phyloP scores from a whole-genome alignment of 2,888 invertebrate species.

The Blera fallax region DNA sequence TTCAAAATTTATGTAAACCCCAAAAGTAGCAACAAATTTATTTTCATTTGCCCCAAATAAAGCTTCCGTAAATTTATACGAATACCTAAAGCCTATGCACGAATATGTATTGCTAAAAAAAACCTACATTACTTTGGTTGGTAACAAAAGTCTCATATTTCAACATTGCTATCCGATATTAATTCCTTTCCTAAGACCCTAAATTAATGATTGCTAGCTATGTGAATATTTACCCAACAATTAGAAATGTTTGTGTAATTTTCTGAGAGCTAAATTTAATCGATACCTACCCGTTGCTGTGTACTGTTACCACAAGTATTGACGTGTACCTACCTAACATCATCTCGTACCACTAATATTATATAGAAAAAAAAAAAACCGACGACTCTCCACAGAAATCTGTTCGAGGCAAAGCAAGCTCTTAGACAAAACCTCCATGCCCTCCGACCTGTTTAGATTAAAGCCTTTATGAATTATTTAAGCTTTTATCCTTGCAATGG shows the following conservation, averaged over 20 bases:
- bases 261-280: conserved; percentile 14
- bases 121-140: not conserved
- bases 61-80: not conserved
- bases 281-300: conserved; percentile 6
- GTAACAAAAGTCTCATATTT: conserved; percentile 35
- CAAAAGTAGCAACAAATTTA: conserved; percentile 13
- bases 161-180: conserved; percentile 35
- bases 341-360: not conserved
- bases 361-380: not conserved
- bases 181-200: conserved; percentile 40
- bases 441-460: conserved; percentile 63
- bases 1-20: conserved; percentile 27
- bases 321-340: not conserved
- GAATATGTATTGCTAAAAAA: not conserved
- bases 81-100: conserved; percentile 4
- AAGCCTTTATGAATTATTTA: conserved; percentile 70
- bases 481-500: conserved; percentile 59
- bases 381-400: conserved; percentile 25
- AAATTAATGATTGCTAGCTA: conserved; percentile 52
- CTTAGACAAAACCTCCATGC: conserved; percentile 26
- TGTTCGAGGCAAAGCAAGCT: conserved; percentile 34
- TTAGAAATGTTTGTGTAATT: conserved; percentile 46
- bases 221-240: conserved; percentile 54
- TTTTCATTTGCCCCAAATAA: conserved; percentile 17
- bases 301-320: conserved; percentile 16